These are phyloP conservation scores for Myxocyprinus asiaticus DNA, from an alignment of 2,113 vertebrate genomes.

Conservation along the genomic window DNA sequence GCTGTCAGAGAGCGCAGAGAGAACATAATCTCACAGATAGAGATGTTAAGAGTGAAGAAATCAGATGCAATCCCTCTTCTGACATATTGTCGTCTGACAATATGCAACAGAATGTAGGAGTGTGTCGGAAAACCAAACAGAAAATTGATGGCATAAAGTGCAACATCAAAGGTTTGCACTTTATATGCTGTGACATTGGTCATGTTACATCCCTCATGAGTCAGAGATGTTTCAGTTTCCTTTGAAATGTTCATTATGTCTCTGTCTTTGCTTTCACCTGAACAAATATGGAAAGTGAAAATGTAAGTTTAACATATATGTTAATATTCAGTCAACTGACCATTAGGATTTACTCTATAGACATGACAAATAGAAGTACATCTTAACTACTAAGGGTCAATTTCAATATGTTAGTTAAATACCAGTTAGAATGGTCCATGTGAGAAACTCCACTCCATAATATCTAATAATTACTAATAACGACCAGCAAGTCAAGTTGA, in stretches of 20 bases:
- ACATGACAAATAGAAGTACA: too few relatives aligned
- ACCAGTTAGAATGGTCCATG: too few relatives aligned
- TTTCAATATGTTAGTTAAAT: too few relatives aligned
- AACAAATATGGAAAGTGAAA: not conserved
- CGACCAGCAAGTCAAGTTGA: too few relatives aligned
- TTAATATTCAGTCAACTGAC: too few relatives aligned
- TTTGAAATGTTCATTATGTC: slow-evolving; percentile 36
- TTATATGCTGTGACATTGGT: not conserved
- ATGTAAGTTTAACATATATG: too few relatives aligned
- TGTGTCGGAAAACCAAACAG: slow-evolving; percentile 26
- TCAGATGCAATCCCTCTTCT: slow-evolving; percentile 30
- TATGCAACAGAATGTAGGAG: slow-evolving; percentile 43
- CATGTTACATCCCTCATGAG: not conserved
- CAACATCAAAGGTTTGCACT: not conserved
- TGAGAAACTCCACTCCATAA: too few relatives aligned
- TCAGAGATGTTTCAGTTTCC: not conserved
- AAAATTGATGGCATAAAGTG: not conserved
- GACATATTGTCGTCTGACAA: slow-evolving; percentile 8
- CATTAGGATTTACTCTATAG: too few relatives aligned
- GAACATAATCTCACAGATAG: slow-evolving; percentile 37
- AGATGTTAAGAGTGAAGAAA: slow-evolving; percentile 44
- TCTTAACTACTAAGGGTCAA: too few relatives aligned
- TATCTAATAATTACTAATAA: too few relatives aligned
- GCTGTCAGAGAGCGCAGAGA: not conserved
- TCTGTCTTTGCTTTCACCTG: not conserved